Percentiles rank a stretch among this genome's conserved stretches.
Conservation (phyloP, 1,140 invertebrate genomes). For the Tetramorium simillimum region DNA sequence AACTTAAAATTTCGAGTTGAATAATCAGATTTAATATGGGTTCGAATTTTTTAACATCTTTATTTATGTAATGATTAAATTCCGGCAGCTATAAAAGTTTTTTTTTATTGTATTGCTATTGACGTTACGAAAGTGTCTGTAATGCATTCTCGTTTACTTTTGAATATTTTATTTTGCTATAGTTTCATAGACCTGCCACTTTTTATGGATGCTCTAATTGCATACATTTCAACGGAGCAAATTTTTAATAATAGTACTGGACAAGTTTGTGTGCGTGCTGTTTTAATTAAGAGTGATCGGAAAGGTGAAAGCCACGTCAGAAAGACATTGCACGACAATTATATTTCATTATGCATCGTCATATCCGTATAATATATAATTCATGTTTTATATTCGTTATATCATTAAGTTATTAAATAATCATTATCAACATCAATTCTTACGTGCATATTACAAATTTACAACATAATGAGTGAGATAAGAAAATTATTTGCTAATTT, state of each 20-base stretch:
- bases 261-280: neutral
- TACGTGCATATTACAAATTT: neutral
- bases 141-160: neutral
- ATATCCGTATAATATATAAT: neutral
- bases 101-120: neutral
- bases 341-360: neutral
- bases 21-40: neutral
- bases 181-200: neutral
- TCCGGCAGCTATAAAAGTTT: too few relatives aligned
- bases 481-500: too few relatives aligned
- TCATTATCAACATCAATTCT: neutral
- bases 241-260: conserved; percentile 12
- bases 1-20: neutral
- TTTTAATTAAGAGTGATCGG: conserved; percentile 29
- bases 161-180: conserved; percentile 18
- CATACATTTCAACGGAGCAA: neutral
- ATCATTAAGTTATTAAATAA: conserved; percentile 19
- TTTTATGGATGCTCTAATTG: conserved; percentile 29
- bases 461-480: too few relatives aligned
- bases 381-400: neutral
- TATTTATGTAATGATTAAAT: neutral
- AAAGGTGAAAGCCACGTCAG: neutral
- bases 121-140: neutral
- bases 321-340: conserved; percentile 19
- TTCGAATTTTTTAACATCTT: neutral